Conservation (phyloP, 1,140 invertebrate species). For the Drosophila obscura region DNA sequence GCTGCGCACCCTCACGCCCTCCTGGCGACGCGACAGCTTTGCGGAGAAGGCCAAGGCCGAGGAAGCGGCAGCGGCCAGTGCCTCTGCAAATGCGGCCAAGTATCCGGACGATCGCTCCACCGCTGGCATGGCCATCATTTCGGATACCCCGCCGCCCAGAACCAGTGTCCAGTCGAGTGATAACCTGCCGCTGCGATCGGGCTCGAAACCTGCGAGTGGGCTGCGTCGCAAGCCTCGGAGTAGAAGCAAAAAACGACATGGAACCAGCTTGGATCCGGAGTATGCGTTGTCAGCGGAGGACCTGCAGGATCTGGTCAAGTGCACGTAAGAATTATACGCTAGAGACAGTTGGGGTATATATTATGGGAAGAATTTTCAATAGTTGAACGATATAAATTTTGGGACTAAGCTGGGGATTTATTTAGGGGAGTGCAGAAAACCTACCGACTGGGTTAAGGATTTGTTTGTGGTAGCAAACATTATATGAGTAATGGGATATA, state of each 20-base stretch:
- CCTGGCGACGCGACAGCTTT: slow-evolving; percentile 76
- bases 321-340: slow-evolving; percentile 65
- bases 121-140: slow-evolving; percentile 21
- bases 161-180: slow-evolving; percentile 52
- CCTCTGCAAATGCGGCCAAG: slow-evolving; percentile 17
- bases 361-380: no score
- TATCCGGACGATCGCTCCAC: slow-evolving; percentile 43
- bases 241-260: slow-evolving; percentile 3
- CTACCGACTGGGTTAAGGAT: no score
- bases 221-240: slow-evolving; percentile 25
- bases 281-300: slow-evolving; percentile 70
- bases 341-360: neutral
- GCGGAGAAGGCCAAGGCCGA: slow-evolving; percentile 67
- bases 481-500: no score
- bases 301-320: slow-evolving; percentile 75
- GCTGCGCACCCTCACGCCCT: slow-evolving; percentile 72
- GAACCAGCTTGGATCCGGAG: slow-evolving; percentile 44
- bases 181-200: slow-evolving; percentile 15
- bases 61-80: slow-evolving; percentile 17
- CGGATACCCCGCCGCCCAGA: slow-evolving; percentile 24
- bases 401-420: no score
- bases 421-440: no score
- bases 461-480: no score
- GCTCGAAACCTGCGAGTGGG: neutral
- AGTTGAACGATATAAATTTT: no score